Evolutionary conservation across 2,888 invertebrate species (phyloP).

Genomic region (Mylabris sibirica): DNA sequence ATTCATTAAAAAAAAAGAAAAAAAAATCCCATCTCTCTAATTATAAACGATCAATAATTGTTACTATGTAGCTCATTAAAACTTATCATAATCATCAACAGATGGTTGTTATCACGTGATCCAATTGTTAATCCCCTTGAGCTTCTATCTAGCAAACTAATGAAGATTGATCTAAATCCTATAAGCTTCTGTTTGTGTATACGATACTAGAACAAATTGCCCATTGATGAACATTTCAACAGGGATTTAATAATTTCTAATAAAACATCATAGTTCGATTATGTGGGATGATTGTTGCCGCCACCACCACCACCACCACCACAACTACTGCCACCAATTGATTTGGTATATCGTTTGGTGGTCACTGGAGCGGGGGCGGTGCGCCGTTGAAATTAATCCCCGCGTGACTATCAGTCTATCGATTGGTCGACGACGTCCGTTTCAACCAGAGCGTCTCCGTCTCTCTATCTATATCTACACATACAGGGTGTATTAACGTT

Average conservation of each 20-base stretch:
- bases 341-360: slow-evolving; percentile 7
- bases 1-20: too few species aligned
- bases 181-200: neutral
- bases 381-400: slow-evolving; percentile 9
- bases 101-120: neutral
- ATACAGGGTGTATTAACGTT: too few species aligned
- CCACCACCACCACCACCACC: neutral
- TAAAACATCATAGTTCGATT: too few species aligned
- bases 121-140: neutral
- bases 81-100: slow-evolving; percentile 3
- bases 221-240: neutral
- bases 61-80: neutral
- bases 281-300: neutral
- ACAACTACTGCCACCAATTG: neutral
- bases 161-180: neutral
- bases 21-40: neutral
- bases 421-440: slow-evolving; percentile 12
- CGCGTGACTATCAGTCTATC: slow-evolving; percentile 10
- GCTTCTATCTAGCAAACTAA: neutral
- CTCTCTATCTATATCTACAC: too few species aligned
- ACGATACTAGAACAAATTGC: neutral
- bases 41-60: neutral
- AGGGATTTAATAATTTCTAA: neutral
- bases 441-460: neutral
- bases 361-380: slow-evolving; percentile 13